Conservation (phyloP, 2,113 vertebrate genomes). For the Synodontis membranacea region DNA sequence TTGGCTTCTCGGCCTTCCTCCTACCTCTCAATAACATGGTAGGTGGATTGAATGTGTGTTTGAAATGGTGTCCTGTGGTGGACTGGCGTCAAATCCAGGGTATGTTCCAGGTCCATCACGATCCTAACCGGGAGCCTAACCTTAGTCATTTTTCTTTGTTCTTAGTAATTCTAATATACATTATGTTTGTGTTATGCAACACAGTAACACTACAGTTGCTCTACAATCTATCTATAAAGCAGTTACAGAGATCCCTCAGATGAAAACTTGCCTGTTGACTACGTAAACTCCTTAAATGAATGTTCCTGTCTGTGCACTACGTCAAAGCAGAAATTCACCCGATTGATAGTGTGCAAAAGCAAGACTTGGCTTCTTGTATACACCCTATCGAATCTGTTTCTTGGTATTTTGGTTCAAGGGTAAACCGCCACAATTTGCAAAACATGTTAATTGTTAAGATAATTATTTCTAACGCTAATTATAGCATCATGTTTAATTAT, state of each 20-base stretch:
- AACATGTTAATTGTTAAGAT: background rate
- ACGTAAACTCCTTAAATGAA: no score
- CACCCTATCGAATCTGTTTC: background rate
- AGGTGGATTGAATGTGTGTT: background rate
- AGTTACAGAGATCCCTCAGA: background rate
- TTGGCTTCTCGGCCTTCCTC: background rate
- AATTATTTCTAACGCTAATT: background rate
- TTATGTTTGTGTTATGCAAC: background rate
- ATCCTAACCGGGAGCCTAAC: background rate
- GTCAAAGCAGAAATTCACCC: background rate
- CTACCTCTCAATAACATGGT: background rate
- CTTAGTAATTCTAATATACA: background rate
- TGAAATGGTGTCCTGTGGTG: background rate
- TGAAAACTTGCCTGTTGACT: background rate
- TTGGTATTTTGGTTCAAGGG: background rate
- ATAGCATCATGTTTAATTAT: background rate
- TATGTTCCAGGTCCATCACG: background rate
- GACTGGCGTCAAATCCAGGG: background rate
- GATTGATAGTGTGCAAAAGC: background rate
- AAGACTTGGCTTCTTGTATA: background rate
- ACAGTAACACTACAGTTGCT: background rate
- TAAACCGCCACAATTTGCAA: background rate
- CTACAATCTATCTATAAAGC: background rate
- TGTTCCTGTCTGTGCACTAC: background rate
- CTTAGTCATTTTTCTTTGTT: background rate